Evolutionary conservation across 2,888 invertebrate species (phyloP).

Genomic region (Zaprionus obscuricornis): DNA sequence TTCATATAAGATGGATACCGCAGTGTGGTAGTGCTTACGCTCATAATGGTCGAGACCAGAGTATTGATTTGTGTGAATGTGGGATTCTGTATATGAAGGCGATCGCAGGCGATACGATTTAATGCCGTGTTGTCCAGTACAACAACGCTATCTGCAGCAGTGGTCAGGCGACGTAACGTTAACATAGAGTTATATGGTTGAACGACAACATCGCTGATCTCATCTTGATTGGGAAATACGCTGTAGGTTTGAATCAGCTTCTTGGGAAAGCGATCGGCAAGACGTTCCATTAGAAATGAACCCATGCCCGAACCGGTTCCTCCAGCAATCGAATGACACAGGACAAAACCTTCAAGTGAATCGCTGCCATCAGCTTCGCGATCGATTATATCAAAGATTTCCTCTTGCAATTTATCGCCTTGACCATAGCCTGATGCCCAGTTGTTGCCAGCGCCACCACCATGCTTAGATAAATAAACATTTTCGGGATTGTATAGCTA

Average conservation of each 20-base stretch:
- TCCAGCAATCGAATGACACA: slow-evolving; percentile 99
- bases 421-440: slow-evolving; percentile 99
- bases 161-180: slow-evolving; percentile 96
- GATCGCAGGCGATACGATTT: slow-evolving; percentile 96
- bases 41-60: slow-evolving; percentile 99
- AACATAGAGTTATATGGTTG: slow-evolving; percentile 98
- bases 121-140: slow-evolving; percentile 99
- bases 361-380: slow-evolving; percentile 99
- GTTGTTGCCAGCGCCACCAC: slow-evolving; percentile 99
- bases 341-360: slow-evolving; percentile 98
- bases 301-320: slow-evolving; percentile 99
- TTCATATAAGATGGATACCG: slow-evolving; percentile 99
- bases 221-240: slow-evolving; percentile 99
- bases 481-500: slow-evolving; percentile 99
- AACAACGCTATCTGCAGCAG: slow-evolving; percentile 98
- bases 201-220: slow-evolving; percentile 98
- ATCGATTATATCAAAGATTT: slow-evolving; percentile 99
- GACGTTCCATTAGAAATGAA: slow-evolving; percentile 94
- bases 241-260: slow-evolving; percentile 99
- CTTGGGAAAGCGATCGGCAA: slow-evolving; percentile 97
- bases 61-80: slow-evolving; percentile 98
- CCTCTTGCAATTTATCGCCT: slow-evolving; percentile 96
- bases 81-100: slow-evolving; percentile 97
- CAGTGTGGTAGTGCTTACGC: slow-evolving; percentile 96
- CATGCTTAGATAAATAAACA: slow-evolving; percentile 97